Evolutionary conservation across 2,113 vertebrate genomes (phyloP).

Genomic region (Artemisiospiza belli): DNA sequence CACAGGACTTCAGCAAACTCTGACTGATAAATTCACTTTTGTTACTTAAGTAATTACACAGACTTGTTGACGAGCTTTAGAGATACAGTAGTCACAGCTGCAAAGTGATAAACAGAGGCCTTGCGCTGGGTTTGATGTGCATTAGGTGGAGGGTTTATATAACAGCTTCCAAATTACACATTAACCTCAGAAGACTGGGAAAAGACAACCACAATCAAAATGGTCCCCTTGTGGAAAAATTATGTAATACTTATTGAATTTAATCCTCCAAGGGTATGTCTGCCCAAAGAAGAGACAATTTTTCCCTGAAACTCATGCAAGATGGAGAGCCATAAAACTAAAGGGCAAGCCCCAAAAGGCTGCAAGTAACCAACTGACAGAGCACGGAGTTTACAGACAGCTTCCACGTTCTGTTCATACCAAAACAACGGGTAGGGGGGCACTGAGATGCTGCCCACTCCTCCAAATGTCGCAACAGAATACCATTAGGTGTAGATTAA

Average conservation of each 20-base stretch:
- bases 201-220: slow-evolving; percentile 43
- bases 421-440: neutral
- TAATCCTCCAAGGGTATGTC: slow-evolving; percentile 6
- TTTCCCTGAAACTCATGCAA: neutral
- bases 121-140: neutral
- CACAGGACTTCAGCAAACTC: neutral
- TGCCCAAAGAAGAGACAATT: neutral
- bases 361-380: neutral
- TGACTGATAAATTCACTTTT: neutral
- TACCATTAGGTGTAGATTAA: neutral
- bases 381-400: neutral
- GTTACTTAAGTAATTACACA: neutral
- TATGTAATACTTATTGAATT: slow-evolving; percentile 14
- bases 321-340: neutral
- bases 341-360: neutral
- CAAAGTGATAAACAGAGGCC: slow-evolving; percentile 21
- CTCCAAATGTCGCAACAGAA: neutral
- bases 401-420: neutral
- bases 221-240: slow-evolving; percentile 24
- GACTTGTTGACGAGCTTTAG: neutral
- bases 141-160: slow-evolving; percentile 28
- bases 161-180: slow-evolving; percentile 60
- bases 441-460: rapidly evolving
- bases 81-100: neutral
- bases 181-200: slow-evolving; percentile 57